Evolutionary conservation across 2,113 vertebrate species (phyloP).

Genomic region (Diphyllodes magnificus): DNA sequence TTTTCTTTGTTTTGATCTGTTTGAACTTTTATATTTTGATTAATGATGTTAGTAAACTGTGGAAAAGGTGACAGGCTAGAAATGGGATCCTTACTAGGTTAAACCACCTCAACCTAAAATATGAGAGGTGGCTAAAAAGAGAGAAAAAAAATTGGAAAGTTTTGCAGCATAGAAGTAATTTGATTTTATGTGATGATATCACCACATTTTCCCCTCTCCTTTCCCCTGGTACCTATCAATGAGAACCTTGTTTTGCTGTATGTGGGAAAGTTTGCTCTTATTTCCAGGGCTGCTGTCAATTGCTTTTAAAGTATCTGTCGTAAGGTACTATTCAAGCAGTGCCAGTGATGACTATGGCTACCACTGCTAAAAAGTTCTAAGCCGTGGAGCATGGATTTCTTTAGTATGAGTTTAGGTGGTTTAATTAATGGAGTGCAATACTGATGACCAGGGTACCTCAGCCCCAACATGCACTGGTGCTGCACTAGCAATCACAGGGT

Average conservation of each 20-base stretch:
- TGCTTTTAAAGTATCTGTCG: not conserved
- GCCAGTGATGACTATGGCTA: not conserved
- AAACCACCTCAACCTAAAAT: not conserved
- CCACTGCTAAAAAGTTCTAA: not conserved
- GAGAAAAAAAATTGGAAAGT: not conserved
- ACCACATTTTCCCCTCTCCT: not conserved
- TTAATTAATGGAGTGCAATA: not conserved
- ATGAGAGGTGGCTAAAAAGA: not conserved
- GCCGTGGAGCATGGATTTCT: not conserved
- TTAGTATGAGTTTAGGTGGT: not conserved
- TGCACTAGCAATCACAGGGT: not conserved
- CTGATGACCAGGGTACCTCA: not conserved
- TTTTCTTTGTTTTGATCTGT: slow-evolving; percentile 26
- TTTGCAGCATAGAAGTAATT: not conserved
- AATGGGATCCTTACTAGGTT: not conserved
- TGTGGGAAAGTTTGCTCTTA: not conserved
- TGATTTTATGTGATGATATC: slow-evolving; percentile 7
- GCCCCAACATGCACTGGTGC: not conserved
- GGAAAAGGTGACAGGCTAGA: not conserved
- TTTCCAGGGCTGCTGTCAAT: not conserved
- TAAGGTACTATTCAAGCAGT: not conserved
- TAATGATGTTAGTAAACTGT: not conserved
- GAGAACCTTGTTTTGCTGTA: not conserved
- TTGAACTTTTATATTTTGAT: not conserved
- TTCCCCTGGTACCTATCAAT: not conserved